Base-by-base conservation (phyloP, 35 echinoderm and acorn worm species). In the Lytechinus variegatus region DNA sequence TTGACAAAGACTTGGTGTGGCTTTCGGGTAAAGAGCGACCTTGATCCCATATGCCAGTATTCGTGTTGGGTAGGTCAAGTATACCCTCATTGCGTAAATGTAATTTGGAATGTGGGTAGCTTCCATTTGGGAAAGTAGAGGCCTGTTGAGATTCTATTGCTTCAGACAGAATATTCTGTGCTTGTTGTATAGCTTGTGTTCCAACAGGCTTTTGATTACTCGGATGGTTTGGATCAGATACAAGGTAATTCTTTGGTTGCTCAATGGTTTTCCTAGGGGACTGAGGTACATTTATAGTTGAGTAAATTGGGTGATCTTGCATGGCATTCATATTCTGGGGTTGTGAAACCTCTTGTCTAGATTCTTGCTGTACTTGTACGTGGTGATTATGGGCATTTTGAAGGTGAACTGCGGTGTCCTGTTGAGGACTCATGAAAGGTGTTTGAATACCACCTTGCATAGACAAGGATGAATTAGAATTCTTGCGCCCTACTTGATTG, bases 301-400 rank as follows among this genome's bases (percentile, higher is more conserved):
- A 79, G 66, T 79, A 79, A 79, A 24, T 19, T 4, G 66, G 21
- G 19, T 79, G 16, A 79, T n/a, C 66, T 24, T 79, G 66, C 27
- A 51, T 28, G 52, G 88, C 88, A 90, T 9, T 54, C 29, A 44
- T 90, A 13, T 44, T 90, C 27, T 28, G 29, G 28, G 28, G 88
- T 44, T 90, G 88, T 27, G 10, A 10, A 33, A 54, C 9, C 9
- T 90, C 88, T 13, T 90, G 28, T 44, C 88, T 90, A 2, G 88
- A 90, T 54, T 90, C 88, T 54, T 90, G 66, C 66, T 79, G 66
- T 79, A 79, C 66, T 24, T 79, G 88, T 12, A 90, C 88, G 52
- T 54, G 28, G 16, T 90, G 88, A 90, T 90, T 90, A 90, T 52
- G 88, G 16, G 88, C 88, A 52, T 90, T 90, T 27, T 90, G 88